Base-by-base conservation (phyloP, 2,888 invertebrate genomes). In the Leptopilina drosophilae region DNA sequence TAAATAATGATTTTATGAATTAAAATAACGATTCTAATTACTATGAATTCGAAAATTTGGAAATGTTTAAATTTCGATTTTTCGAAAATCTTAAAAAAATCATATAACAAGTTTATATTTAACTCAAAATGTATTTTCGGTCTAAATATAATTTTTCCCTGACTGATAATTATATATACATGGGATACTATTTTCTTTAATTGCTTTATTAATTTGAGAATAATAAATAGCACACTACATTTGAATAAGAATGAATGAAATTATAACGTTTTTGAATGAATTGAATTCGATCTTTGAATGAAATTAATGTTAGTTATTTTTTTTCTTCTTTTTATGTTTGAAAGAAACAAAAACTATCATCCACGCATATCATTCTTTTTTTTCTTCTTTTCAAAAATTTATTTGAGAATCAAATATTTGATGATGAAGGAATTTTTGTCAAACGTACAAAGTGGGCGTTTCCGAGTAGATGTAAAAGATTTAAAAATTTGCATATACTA, bases 361-460 rank as follows among this genome's bases (percentile, higher is more conserved):
- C 33, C 33, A 15, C 15, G 8, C 15, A 59, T n/a, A n/a, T 59
- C 59, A 7, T 7, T 59, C 5, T 33, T 33, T 33, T 33, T 33
- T 5, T 33, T 33, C 33, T 33, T 33, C 33, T 33, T 33, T 33
- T 0, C 3, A 46, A 46, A 46, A 20, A 20, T 20, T 20, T 59
- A n/a, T 59, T 59, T 3, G 4, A 59, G 59, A 59, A 15, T 15
- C 59, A 59, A 59, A 59, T 59, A 59, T 59, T 59, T 59, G n/a
- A 59, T 15, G 59, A 59, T 15, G 59, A 59, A n/a, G 59, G 59
- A 59, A 59, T 59, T 59, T 59, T 59, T 33, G 59, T 15, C 59
- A 59, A 59, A 8, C n/a, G 59, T 59, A 59, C 59, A 59, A 46
- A 59, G 59, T 59, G 59, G 59, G n/a, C n/a, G 59, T 59, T 15